Base-by-base conservation (phyloP, 1,140 invertebrate species). In the Hyphantria cunea region DNA sequence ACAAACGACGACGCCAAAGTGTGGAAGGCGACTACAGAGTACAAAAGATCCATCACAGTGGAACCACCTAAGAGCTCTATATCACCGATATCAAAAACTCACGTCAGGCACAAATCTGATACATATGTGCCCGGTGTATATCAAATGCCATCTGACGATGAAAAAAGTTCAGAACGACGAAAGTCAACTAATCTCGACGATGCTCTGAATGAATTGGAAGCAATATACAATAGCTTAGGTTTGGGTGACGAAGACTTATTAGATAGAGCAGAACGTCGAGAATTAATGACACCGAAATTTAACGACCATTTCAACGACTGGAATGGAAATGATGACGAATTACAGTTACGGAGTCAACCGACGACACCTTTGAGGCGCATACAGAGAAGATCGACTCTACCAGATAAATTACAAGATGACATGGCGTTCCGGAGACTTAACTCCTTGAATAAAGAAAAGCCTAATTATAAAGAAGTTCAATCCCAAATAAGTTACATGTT, bases 161-260 rank as follows among this genome's bases (percentile, higher is more conserved):
- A 79, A 76, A 87, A 86, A 58, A 82, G 78, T 65, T 84, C 83
- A 51, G 78, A 91, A 65, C 88, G 90, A 62, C 90, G 92, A 68
- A 94, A 93, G 74, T 95, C 95, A 0, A 93, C 93, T 13, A 97
- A 97, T 85, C 91, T 97, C 25, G 96, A 97, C 80, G 96, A 97
- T 72, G 96, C 96, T 44, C 89, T 98, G 6, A 94, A 95, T 70
- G 97, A 98, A 86, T 84, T 98, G 32, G 97, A 98, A 91, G 95
- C 95, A 11, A 97, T 98, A 78, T 98, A 97, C 85, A 96, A 96
- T 70, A 96, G 95, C 68, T 89, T 97, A 14, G 93, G 94, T 11
- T 89, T 97, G 12, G 95, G 94, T 0, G 96, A 97, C 78, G 95
- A 97, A 72, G 96, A 97, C 82, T 87, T 96, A 12, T 75, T 96